phyloP scores from a whole-genome alignment of 2,888 invertebrate species.

The Chrysomela aeneicollis region DNA sequence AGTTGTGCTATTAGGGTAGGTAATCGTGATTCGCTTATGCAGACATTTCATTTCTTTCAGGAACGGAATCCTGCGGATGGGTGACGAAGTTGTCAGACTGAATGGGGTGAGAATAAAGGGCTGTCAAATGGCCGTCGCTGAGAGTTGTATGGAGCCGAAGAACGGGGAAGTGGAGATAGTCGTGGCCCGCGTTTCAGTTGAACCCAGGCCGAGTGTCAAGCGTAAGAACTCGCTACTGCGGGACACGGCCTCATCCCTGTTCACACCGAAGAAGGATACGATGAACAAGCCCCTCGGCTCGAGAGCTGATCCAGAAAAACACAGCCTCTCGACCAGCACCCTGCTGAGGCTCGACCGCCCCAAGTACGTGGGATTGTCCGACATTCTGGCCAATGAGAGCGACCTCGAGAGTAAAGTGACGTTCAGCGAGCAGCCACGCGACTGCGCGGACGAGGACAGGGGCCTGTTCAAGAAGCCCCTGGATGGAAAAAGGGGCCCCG shows the following conservation, averaged over 20 bases:
- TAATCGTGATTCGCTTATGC: too few relatives aligned
- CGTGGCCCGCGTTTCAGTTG: conserved; percentile 33
- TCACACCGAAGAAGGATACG: background rate
- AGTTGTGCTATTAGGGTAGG: too few relatives aligned
- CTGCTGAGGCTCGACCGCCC: conserved; percentile 15
- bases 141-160: conserved; percentile 56
- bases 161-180: conserved; percentile 62
- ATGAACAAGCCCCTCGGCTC: background rate
- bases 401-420: conserved; percentile 47
- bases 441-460: conserved; percentile 6
- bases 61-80: conserved; percentile 81
- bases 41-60: too few relatives aligned
- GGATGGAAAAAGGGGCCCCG: conserved; percentile 8
- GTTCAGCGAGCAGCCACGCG: conserved; percentile 44
- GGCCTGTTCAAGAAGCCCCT: conserved; percentile 42
- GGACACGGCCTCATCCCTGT: conserved; percentile 15
- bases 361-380: conserved; percentile 43
- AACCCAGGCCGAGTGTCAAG: conserved; percentile 25
- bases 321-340: conserved; percentile 27
- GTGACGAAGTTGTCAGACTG: conserved; percentile 90
- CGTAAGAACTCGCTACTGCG: conserved; percentile 38
- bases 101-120: conserved; percentile 84
- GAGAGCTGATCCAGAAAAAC: conserved; percentile 27
- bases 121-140: conserved; percentile 71
- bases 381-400: conserved; percentile 37